Percentiles rank a stretch among this genome's conserved stretches.
Conservation (phyloP, 2,888 invertebrate species). For the Steinernema carpocapsae region DNA sequence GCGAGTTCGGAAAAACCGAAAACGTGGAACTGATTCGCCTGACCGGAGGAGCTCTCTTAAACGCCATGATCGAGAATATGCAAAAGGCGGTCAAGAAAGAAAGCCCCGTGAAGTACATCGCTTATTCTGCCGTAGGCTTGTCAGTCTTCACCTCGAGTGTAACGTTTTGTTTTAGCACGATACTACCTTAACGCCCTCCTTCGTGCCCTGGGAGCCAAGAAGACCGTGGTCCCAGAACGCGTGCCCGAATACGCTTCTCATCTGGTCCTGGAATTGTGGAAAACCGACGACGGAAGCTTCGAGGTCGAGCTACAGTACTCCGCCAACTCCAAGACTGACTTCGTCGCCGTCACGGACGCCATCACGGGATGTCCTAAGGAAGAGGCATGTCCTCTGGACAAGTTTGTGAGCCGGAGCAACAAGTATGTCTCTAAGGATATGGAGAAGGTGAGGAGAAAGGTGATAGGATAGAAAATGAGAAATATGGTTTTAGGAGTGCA, state of each 20-base stretch:
- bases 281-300: constrained; percentile 8
- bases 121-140: constrained; percentile 38
- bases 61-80: constrained; percentile 41
- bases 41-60: constrained; percentile 37
- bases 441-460: no score
- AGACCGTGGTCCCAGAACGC: constrained; percentile 10
- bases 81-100: constrained; percentile 32
- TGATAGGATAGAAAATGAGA: no score
- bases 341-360: not conserved
- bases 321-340: not conserved
- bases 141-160: not conserved
- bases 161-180: constrained; percentile 33
- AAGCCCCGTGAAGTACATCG: constrained; percentile 4
- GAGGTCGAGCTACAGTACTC: not conserved
- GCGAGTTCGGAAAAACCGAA: constrained; percentile 39
- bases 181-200: constrained; percentile 32
- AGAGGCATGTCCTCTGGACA: not conserved
- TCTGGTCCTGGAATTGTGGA: constrained; percentile 32
- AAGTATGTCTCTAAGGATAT: not conserved
- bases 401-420: not conserved
- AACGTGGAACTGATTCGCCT: constrained; percentile 40
- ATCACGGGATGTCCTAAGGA: not conserved
- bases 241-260: constrained; percentile 30
- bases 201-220: constrained; percentile 30
- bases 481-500: no score